Percentiles rank a stretch among this genome's conserved stretches.
Conservation (phyloP, 2,888 invertebrate genomes). For the Dorcus hopei region DNA sequence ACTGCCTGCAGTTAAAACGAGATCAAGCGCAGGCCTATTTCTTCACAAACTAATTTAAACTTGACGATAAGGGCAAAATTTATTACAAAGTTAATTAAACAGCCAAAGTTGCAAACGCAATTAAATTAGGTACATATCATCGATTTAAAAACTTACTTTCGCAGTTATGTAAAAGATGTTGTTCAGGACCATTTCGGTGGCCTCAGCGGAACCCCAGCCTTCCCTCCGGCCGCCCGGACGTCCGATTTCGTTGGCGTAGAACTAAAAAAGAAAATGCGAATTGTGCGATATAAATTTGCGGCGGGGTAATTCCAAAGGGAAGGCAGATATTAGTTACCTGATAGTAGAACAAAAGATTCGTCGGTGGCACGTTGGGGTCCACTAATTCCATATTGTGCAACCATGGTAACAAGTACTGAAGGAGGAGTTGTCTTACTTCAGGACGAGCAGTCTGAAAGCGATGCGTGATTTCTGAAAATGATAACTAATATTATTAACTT, state of each 20-base stretch:
- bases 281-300: background rate
- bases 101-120: no score
- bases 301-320: background rate
- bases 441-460: constrained; percentile 94
- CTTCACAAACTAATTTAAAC: no score
- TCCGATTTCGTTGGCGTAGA: constrained; percentile 55
- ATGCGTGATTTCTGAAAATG: constrained; percentile 84
- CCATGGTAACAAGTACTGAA: constrained; percentile 95
- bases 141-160: constrained; percentile 60
- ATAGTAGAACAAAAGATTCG: constrained; percentile 78
- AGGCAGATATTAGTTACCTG: constrained; percentile 57
- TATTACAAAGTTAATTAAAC: no score
- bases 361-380: constrained; percentile 93
- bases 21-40: no score
- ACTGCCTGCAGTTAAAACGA: no score
- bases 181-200: constrained; percentile 99
- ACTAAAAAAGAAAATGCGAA: constrained; percentile 38
- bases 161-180: constrained; percentile 98
- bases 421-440: constrained; percentile 84
- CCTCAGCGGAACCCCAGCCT: constrained; percentile 97
- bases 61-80: no score
- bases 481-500: constrained; percentile 16
- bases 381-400: constrained; percentile 97
- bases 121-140: background rate
- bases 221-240: constrained; percentile 74